Base-by-base conservation (phyloP, 2,797 vertebrate genomes). In the Spea hammondii region DNA sequence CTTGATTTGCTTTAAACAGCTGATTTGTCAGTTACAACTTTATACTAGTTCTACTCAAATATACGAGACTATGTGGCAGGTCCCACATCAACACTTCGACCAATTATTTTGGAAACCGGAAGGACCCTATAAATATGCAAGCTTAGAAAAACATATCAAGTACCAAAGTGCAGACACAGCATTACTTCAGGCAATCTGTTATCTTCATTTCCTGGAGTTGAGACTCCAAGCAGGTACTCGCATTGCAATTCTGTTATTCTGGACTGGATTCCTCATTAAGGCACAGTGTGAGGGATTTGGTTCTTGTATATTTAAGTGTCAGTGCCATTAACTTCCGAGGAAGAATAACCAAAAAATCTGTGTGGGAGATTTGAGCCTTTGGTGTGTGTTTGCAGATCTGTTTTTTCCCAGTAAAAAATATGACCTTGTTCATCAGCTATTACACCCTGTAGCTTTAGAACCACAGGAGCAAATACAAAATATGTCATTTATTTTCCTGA, bases 221-320 rank as follows among this genome's bases (percentile, higher is more conserved):
- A 71, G 44, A 50, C 12, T 86, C 84, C 83, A 84, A 81, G 6
- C 77, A 85, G 82, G 70, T 79, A 83, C 82, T 65, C 82, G 79
- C 77, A 84, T 84, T 65, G 50, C 55, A 6, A 17, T 83, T 82
- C 68, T 85, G 17, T 80, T 0, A 59, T 79, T 48, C 51, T 51
- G 64, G 45, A 14, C 83, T 86, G 85, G 75, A 65, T 74, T 85
- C 83, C 80, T 83, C 84, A 87, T 86, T 72, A 85, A 17, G 17
- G 65, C 79, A 53, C 70, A 65, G 57, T 71, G 45, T 73, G 74
- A 84, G 59, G 73, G 46, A 75, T 74, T 78, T 72, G 49, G 67
- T 45, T 71, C 50, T 13, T 72, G 53, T 55, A 60, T 65, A 79
- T 14, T 78, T 32, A 17, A 76, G 73, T 79, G 82, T 70, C 78